Evolutionary conservation across 2,797 vertebrate species (phyloP).

Genomic region (Phoeniculus purpureus): DNA sequence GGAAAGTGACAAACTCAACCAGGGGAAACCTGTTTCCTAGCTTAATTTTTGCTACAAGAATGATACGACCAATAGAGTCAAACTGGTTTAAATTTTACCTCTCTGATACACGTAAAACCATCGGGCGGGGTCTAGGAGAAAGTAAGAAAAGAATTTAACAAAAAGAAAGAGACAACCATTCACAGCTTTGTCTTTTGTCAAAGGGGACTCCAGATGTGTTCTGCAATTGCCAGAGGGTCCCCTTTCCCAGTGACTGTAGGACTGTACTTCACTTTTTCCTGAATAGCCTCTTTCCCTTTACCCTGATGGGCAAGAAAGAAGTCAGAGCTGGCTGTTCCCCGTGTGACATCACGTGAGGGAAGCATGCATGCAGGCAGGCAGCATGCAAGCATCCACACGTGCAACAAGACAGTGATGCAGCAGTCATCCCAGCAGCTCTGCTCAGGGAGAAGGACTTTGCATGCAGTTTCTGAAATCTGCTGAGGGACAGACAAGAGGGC

Average conservation of each 20-base stretch:
- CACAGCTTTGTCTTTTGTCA: not conserved
- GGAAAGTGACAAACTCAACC: not conserved
- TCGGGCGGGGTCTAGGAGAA: slow-evolving; percentile 75
- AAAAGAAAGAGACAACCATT: not conserved
- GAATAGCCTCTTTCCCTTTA: not conserved
- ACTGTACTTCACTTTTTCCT: not conserved
- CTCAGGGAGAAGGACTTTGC: not conserved
- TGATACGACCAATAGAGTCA: slow-evolving; percentile 6
- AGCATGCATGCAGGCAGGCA: slow-evolving; percentile 59
- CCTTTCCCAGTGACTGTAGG: not conserved
- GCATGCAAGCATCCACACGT: slow-evolving; percentile 37
- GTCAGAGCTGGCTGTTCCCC: not conserved
- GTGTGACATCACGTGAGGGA: not conserved
- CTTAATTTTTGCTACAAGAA: slow-evolving; percentile 12
- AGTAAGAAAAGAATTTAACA: slow-evolving; percentile 60
- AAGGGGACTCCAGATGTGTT: not conserved
- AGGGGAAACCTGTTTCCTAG: not conserved
- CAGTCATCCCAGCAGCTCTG: not conserved
- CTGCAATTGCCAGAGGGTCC: not conserved
- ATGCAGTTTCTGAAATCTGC: not conserved
- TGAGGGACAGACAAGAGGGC: not conserved
- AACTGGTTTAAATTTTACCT: slow-evolving; percentile 75
- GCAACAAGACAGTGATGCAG: not conserved
- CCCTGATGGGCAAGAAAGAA: not conserved
- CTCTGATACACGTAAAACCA: slow-evolving; percentile 79